Evolutionary conservation across 2,113 vertebrate genomes (phyloP).

Genomic region (Proterorhinus semilunaris): DNA sequence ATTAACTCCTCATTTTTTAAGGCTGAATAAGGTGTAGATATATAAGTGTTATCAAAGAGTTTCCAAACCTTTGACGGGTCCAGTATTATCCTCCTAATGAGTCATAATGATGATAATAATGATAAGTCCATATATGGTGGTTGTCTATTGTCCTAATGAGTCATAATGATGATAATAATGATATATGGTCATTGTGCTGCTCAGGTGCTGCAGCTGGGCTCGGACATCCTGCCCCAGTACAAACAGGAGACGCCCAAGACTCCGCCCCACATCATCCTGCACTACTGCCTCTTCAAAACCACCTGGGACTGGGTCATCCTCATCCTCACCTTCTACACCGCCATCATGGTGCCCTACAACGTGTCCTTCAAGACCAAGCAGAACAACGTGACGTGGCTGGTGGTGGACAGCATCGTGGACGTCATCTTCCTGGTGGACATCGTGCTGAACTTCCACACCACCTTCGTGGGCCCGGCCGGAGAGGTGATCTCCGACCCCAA

Average conservation of each 20-base stretch:
- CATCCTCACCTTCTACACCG: slow-evolving; percentile 96
- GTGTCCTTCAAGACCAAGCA: slow-evolving; percentile 98
- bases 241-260: slow-evolving; percentile 98
- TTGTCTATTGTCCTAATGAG: too few species aligned
- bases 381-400: slow-evolving; percentile 97
- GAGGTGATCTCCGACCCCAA: slow-evolving; percentile 97
- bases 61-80: too few species aligned
- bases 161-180: too few species aligned
- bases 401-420: slow-evolving; percentile 96
- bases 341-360: slow-evolving; percentile 97
- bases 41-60: too few species aligned
- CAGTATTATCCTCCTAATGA: too few species aligned
- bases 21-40: too few species aligned
- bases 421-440: slow-evolving; percentile 98
- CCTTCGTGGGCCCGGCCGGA: slow-evolving; percentile 93
- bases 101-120: too few species aligned
- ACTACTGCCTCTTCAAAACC: slow-evolving; percentile 98
- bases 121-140: too few species aligned
- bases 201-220: slow-evolving; percentile 94
- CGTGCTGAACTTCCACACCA: slow-evolving; percentile 97
- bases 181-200: not conserved
- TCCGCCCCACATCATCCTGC: slow-evolving; percentile 94
- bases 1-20: too few species aligned
- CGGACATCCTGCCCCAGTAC: slow-evolving; percentile 96
- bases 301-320: slow-evolving; percentile 99